Base-by-base conservation (phyloP, 2,113 vertebrate species). In the Maccullochella peelii region DNA sequence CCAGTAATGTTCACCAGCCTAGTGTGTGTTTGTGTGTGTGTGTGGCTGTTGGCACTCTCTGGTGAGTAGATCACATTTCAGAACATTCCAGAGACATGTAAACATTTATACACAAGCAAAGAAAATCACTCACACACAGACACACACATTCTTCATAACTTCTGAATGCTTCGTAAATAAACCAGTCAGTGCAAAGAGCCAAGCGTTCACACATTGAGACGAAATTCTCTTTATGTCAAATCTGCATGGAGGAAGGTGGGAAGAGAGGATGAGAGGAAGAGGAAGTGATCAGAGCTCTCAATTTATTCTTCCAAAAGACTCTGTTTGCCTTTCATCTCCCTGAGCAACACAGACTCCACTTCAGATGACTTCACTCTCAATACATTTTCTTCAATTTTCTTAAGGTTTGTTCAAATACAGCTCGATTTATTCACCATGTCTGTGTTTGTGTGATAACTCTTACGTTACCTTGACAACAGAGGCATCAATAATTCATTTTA, bases 1-100 rank as follows among this genome's bases (percentile, higher is more conserved):
- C 66, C 50, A 27, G 47, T 69, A 63, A 77, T 78, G 61, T 75
- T 82, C 71, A 68, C 33, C 57, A 73, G 57, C 75, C 57, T 38
- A 66, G n/a, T 63, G 18, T 47, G 65, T 70, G 57, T 49, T 23
- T 65, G 27, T 50, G 57, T 57, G 57, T 65, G 30, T 49, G 67
- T 86, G 86, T 75, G 81, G 73, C 67, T 86, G 83, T 84, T 91
- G 86, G 89, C 86, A 44, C 65, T 74, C 55, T 79, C 80, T 89
- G 69, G 83, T 73, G 68, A 86, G 80, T 50, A 85, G 88, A 91
- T 93, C 90, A 71, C 79, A 83, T 91, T 94, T 91, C 93, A 90
- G 89, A 89, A 93, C 92, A 91, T 94, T 93, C 89, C 91, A 85
- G 88, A 73, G 80, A 67, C 89, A 88, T 92, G 91, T 93, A 94